Base-by-base conservation (phyloP, 1,140 invertebrate species). In the Brachionus paranguensis region DNA sequence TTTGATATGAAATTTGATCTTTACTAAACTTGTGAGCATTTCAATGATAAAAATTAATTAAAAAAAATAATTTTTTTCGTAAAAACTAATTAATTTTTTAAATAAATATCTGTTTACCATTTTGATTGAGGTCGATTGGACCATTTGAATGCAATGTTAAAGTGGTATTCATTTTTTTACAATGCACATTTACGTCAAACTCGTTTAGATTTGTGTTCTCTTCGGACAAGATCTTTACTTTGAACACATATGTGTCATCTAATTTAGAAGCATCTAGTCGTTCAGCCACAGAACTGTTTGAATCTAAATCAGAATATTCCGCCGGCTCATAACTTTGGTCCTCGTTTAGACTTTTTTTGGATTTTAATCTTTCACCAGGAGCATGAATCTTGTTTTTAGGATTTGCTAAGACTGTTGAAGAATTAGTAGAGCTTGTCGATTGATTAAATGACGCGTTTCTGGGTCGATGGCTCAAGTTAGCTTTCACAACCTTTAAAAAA, bases 181-280 rank as follows among this genome's bases (percentile, higher is more conserved):
- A 76, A 50, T 76, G 43, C 12, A 76, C 72, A 50, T 76, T 76
- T 12, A 76, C 20, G 27, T 76, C 72, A 76, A 76, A 76, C 47
- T 76, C 72, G 29, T 76, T 76, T 17, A 76, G 12, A 20, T 76
- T 76, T 12, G 72, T 50, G 20, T 76, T 76, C 6, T 76, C 72
- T 17, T 76, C 72, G 3, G 72, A 50, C 27, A 76, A 12, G 6
- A 76, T 47, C 27, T 76, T 76, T 20, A 76, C 72, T 76, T 50
- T 76, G 27, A 76, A 76, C 0, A 76, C 72, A 76, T 76, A 76
- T 14, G 27, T 27, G 11, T 76, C 45, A n/a, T 50, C 50, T 33
- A 27, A 24, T 27, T 20, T 20, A 2, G 72, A 45, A 41, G 33
- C 70, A 74, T 43, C 41, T 45, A 74, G 17, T 5, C 33, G 33